phyloP scores from a whole-genome alignment of 2,797 vertebrate genomes.

The Tokudaia muenninki region DNA sequence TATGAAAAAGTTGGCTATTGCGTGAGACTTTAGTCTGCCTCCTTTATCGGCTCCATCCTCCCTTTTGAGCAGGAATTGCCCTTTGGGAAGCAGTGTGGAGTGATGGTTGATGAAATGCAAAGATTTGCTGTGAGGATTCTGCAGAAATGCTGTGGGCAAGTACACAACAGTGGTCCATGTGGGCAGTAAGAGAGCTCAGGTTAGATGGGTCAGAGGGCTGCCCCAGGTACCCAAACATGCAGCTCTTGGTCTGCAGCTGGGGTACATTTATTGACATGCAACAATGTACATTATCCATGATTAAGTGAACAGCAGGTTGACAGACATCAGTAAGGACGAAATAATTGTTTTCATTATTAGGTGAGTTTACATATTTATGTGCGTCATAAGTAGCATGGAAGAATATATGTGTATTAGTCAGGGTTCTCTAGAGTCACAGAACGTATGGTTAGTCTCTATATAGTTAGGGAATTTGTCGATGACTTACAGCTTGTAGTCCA shows the following conservation, averaged over 20 bases:
- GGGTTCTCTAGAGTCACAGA: no score
- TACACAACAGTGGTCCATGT: conserved; percentile 10
- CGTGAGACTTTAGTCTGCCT: not conserved
- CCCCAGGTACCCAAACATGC: not conserved
- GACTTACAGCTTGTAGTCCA: no score
- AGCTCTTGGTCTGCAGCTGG: not conserved
- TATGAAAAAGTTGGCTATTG: not conserved
- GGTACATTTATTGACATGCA: not conserved
- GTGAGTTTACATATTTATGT: not conserved
- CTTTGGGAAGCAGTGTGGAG: not conserved
- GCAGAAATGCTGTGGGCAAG: not conserved
- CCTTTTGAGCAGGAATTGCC: no score
- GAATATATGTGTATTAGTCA: not conserved
- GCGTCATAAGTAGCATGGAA: not conserved
- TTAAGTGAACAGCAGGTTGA: not conserved
- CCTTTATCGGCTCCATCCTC: no score
- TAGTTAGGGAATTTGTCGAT: no score
- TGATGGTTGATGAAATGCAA: not conserved
- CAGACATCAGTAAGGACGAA: not conserved
- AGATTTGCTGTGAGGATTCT: not conserved
- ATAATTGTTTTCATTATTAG: not conserved
- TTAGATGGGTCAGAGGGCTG: not conserved
- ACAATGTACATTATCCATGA: conserved; percentile 10
- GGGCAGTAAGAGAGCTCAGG: not conserved
- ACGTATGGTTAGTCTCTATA: no score